Conservation (phyloP, 1,140 invertebrate genomes). For the Leptopilina clavipes region DNA sequence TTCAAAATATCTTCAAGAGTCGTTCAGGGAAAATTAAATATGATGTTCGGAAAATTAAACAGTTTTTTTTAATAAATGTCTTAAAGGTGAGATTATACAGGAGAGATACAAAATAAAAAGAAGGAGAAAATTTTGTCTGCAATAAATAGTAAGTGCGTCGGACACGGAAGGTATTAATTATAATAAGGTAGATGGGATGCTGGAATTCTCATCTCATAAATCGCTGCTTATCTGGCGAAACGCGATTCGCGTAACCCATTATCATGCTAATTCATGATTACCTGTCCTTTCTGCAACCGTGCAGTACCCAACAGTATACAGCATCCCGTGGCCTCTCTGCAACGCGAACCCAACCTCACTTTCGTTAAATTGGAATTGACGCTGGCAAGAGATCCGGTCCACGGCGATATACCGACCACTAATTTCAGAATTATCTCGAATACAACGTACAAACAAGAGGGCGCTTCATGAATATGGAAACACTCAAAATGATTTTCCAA, state of each 20-base stretch:
- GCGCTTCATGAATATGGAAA: not conserved
- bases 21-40: no score
- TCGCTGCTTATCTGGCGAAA: constrained; percentile 23
- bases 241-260: constrained; percentile 32
- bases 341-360: constrained; percentile 6
- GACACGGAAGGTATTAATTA: constrained; percentile 18
- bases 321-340: not conserved
- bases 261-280: constrained; percentile 34
- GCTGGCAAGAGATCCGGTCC: constrained; percentile 28
- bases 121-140: not conserved
- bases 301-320: not conserved
- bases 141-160: constrained; percentile 4
- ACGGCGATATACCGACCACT: constrained; percentile 23
- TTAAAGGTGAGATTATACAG: no score
- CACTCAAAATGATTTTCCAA: not conserved
- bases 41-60: no score
- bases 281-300: constrained; percentile 23
- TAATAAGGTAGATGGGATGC: constrained; percentile 29
- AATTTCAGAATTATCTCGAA: constrained; percentile 30
- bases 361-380: constrained; percentile 34
- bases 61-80: no score
- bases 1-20: no score
- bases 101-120: not conserved
- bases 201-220: constrained; percentile 35
- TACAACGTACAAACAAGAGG: constrained; percentile 5